Evolutionary conservation across 2,888 invertebrate genomes (phyloP).

Genomic region (Mythimna albipuncta): DNA sequence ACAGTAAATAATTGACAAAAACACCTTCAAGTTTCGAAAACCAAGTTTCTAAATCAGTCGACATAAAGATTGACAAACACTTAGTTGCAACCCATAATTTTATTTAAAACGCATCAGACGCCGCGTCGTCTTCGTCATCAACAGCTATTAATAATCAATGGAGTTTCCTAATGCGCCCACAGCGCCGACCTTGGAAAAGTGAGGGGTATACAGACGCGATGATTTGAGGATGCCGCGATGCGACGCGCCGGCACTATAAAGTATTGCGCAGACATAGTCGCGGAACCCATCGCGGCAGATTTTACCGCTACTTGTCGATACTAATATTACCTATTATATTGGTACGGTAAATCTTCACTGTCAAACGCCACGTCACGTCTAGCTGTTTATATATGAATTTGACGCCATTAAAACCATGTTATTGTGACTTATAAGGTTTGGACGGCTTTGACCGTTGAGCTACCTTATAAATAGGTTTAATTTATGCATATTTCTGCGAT

Average conservation of each 20-base stretch:
- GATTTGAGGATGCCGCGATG: constrained; percentile 45
- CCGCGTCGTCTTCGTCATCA: constrained; percentile 39
- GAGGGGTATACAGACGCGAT: constrained; percentile 53
- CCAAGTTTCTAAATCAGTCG: neutral
- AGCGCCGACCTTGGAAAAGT: constrained; percentile 60
- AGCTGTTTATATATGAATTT: constrained; percentile 22
- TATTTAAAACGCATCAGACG: constrained; percentile 34
- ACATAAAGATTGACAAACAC: constrained; percentile 15
- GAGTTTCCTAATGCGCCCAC: constrained; percentile 43
- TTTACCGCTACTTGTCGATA: constrained; percentile 31
- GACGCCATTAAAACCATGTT: constrained; percentile 1
- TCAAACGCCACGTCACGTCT: constrained; percentile 21
- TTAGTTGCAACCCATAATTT: constrained; percentile 26
- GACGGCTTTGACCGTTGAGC: neutral
- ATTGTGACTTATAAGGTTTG: neutral
- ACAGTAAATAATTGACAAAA: too few relatives aligned
- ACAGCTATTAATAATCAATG: constrained; percentile 55
- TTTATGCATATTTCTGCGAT: constrained; percentile 28
- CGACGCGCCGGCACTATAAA: constrained; percentile 13
- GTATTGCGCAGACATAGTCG: constrained; percentile 23
- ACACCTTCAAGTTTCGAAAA: neutral
- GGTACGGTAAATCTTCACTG: constrained; percentile 22
- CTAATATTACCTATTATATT: constrained; percentile 19
- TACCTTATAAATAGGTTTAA: constrained; percentile 11
- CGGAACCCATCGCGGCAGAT: constrained; percentile 27